Evolutionary conservation across 2,113 vertebrate species (phyloP).

Genomic region (Prolemur simus): DNA sequence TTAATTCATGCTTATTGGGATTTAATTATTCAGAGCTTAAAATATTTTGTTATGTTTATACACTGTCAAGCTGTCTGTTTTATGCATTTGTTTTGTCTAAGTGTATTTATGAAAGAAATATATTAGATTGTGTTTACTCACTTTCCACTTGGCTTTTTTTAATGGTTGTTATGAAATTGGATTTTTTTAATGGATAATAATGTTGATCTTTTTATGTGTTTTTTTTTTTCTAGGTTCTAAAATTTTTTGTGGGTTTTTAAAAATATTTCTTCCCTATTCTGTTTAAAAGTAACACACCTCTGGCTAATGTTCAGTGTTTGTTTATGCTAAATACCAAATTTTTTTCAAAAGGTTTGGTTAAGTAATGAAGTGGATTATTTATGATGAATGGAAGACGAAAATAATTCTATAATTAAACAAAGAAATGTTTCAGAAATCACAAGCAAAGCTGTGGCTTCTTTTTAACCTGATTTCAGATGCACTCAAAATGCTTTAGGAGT

Average conservation of each 20-base stretch:
- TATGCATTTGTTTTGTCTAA: conserved; percentile 66
- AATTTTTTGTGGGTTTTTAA: not conserved
- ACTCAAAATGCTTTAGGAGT: not conserved
- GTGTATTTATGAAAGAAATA: conserved; percentile 78
- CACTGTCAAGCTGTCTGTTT: conserved; percentile 70
- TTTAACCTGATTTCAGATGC: not conserved
- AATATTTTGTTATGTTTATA: conserved; percentile 70
- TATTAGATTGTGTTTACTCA: conserved; percentile 68
- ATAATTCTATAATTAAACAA: conserved; percentile 72
- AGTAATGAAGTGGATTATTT: conserved; percentile 65
- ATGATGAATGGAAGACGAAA: conserved; percentile 68
- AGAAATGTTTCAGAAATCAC: conserved; percentile 44
- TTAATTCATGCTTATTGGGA: conserved; percentile 76
- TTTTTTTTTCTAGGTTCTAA: conserved; percentile 44
- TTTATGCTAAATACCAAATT: conserved; percentile 78
- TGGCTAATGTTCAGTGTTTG: conserved; percentile 60
- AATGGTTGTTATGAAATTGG: conserved; percentile 49
- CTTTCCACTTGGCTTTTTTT: conserved; percentile 56
- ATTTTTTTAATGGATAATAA: conserved; percentile 52
- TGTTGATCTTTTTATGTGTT: conserved; percentile 57
- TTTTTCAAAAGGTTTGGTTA: conserved; percentile 51
- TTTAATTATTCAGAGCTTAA: conserved; percentile 75
- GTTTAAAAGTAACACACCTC: conserved; percentile 55
- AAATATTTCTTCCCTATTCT: conserved; percentile 54
- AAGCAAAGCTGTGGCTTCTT: conserved; percentile 42